Conservation (phyloP, 2,113 vertebrate genomes). For the Rhinoderma darwinii region DNA sequence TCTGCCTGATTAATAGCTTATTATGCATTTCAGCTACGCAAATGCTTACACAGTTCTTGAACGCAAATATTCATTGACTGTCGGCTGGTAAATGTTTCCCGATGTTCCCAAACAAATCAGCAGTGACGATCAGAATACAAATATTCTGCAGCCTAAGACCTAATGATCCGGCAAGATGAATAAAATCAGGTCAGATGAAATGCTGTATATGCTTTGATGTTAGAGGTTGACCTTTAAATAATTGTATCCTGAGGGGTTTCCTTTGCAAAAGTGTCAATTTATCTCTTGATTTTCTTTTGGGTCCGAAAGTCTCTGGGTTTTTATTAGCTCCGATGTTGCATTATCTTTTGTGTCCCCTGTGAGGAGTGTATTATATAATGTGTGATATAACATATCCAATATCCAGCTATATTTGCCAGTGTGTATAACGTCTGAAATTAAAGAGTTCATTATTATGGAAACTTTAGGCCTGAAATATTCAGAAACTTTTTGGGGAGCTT, state of each 20-base stretch:
- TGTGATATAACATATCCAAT: neutral
- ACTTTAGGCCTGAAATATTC: no score
- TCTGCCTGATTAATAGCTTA: neutral
- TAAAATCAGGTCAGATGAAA: constrained; percentile 16
- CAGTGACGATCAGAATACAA: neutral
- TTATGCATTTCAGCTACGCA: neutral
- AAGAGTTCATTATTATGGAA: no score
- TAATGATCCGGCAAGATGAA: constrained; percentile 9
- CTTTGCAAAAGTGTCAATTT: constrained; percentile 21
- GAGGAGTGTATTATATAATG: neutral
- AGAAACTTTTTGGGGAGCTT: no score
- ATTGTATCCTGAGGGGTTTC: constrained; percentile 29
- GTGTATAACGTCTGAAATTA: no score
- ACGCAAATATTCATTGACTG: constrained; percentile 10
- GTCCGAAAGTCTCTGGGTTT: constrained; percentile 6
- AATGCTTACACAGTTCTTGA: neutral
- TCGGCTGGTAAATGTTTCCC: neutral
- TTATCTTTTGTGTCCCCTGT: neutral
- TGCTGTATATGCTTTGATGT: constrained; percentile 10
- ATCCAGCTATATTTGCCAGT: no score
- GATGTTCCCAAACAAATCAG: neutral
- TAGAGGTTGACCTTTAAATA: constrained; percentile 32
- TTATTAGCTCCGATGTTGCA: constrained; percentile 8
- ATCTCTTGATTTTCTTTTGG: neutral
- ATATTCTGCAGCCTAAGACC: neutral